Evolutionary conservation across 2,797 vertebrate species (phyloP), one percentile per base, ranked within the genome.

Genomic region (Fundulus diaphanus): DNA sequence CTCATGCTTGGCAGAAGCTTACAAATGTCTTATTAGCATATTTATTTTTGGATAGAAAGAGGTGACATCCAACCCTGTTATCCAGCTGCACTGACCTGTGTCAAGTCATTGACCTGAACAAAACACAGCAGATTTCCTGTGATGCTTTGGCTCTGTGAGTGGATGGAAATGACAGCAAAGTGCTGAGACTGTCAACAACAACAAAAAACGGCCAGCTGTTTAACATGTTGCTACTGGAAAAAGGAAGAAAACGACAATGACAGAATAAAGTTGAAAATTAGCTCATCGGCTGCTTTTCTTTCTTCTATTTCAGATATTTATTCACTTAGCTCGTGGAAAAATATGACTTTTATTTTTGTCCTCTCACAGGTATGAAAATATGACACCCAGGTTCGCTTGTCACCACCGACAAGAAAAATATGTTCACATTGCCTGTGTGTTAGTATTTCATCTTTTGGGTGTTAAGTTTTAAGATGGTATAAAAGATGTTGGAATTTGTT

Each of bases 1-100:
- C 81, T 79, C 80, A 77, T 76, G 68, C 68, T 74, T 12, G 15
- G 51, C 54, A 79, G 70, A 72, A 57, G 78, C 76, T 80, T 61
- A 72, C 73, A 90, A 91, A 91, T 79, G 82, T 88, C 87, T 85
- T 68, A 88, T 93, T 92, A 86, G 85, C 90, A 87, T 88, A 75
- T 52, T n/a, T 35, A 70, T 83, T 85, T 80, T 80, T 74, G 71
- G 72, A 88, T 54, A 18, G 3, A 69, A 86, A 78, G 44, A 76
- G 76, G 54, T 59, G 52, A 80, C 69, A 18, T 67, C 42, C 16
- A 82, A 83, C 56, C 74, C 82, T 82, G 87, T 85, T 89, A 89
- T 90, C 80, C 76, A 80, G 79, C 85, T 0, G 72, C 82, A 73
- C 61, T 90, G 88, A 89, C 77, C 86, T 63, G 77, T 82, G 74